Percentiles rank a stretch among this genome's conserved stretches.
Evolutionary conservation across 2,888 invertebrate genomes (phyloP).

Genomic region (Nephrotoma flavescens): DNA sequence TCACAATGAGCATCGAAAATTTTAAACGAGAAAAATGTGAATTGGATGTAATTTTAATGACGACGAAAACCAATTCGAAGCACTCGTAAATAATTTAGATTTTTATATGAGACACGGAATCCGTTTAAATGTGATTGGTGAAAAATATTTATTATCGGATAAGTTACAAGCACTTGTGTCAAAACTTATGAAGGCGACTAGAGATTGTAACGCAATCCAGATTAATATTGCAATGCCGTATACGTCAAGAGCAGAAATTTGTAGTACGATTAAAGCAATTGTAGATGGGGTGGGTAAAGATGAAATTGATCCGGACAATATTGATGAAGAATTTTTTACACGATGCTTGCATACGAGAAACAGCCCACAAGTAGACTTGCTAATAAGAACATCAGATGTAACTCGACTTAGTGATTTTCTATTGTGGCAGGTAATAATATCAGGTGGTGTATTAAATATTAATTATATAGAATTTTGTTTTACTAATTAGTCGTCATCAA

Average conservation of each 20-base stretch:
- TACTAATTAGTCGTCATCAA: no score
- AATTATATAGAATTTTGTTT: no score
- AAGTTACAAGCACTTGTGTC: slow-evolving; percentile 19
- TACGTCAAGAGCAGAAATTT: slow-evolving; percentile 76
- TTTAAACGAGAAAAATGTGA: slow-evolving; percentile 85
- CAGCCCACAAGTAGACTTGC: slow-evolving; percentile 67
- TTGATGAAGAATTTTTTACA: slow-evolving; percentile 61
- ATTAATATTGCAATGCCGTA: slow-evolving; percentile 74
- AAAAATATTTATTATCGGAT: slow-evolving; percentile 61
- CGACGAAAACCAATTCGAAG: slow-evolving; percentile 71
- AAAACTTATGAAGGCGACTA: neutral
- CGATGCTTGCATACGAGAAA: slow-evolving; percentile 61
- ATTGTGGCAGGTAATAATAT: slow-evolving; percentile 69
- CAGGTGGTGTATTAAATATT: slow-evolving; percentile 13
- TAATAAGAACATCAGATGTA: slow-evolving; percentile 94
- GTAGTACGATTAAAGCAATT: slow-evolving; percentile 51
- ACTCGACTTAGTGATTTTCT: slow-evolving; percentile 86
- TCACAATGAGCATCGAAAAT: slow-evolving; percentile 98
- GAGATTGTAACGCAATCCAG: slow-evolving; percentile 41
- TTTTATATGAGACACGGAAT: slow-evolving; percentile 71
- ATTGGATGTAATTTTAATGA: slow-evolving; percentile 72
- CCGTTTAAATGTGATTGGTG: slow-evolving; percentile 73
- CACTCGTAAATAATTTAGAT: slow-evolving; percentile 67
- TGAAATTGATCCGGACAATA: slow-evolving; percentile 51
- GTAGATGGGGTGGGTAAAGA: slow-evolving; percentile 58